phyloP scores from a whole-genome alignment of 2,797 vertebrate genomes.

The Halcyon chelicuti region DNA sequence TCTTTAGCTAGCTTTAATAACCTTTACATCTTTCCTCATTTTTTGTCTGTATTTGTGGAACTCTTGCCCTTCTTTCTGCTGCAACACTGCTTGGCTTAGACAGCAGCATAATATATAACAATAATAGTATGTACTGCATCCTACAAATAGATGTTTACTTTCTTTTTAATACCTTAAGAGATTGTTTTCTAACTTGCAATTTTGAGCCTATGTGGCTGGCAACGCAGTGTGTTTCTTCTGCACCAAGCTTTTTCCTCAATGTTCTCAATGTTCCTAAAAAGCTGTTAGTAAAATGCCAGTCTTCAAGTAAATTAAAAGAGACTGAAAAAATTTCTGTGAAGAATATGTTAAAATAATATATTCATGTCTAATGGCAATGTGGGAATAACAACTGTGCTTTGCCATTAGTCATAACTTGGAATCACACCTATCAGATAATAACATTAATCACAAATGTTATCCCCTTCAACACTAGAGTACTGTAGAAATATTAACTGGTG shows the following conservation, averaged over 20 bases:
- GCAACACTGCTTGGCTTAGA: background rate
- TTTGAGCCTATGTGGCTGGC: background rate
- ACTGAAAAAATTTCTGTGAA: constrained; percentile 6
- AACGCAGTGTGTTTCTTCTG: background rate
- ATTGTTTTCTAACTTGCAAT: constrained; percentile 1
- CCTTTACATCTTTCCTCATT: background rate
- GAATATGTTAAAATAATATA: background rate
- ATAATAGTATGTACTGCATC: background rate
- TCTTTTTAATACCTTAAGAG: constrained; percentile 29
- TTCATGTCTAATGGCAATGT: background rate
- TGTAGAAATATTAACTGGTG: background rate
- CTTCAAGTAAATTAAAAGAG: background rate
- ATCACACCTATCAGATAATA: background rate
- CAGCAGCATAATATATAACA: background rate
- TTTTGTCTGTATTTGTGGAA: background rate
- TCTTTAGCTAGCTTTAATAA: background rate
- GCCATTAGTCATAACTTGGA: background rate
- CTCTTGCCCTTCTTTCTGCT: background rate
- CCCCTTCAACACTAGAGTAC: background rate
- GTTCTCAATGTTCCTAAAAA: constrained; percentile 38
- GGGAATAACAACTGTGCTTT: background rate
- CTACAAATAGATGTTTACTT: constrained; percentile 24
- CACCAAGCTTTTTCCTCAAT: background rate
- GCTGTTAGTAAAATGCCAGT: background rate
- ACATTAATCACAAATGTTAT: background rate